These are phyloP conservation scores for Etheostoma perlongum DNA, from an alignment of 2,797 vertebrate genomes.

Conservation along the genomic window DNA sequence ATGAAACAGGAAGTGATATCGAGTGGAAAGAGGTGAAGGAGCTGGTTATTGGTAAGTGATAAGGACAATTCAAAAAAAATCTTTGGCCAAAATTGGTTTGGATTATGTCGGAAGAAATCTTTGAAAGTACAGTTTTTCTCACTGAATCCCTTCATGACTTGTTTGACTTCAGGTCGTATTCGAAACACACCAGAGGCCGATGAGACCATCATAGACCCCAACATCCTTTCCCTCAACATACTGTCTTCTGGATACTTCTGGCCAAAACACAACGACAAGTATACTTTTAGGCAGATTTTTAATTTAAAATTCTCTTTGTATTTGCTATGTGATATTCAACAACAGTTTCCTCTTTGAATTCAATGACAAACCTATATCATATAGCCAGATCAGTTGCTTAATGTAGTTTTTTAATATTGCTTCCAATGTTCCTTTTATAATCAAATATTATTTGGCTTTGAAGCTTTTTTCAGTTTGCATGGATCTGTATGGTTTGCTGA, in stretches of 20 bases:
- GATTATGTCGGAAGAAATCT: not conserved
- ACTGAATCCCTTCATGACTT: not conserved
- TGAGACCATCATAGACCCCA: conserved; percentile 97
- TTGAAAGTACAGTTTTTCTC: not conserved
- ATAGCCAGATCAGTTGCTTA: conserved; percentile 2
- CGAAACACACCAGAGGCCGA: conserved; percentile 97
- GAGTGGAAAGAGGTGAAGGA: conserved; percentile 98
- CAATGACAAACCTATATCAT: not conserved
- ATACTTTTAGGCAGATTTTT: conserved; percentile 39
- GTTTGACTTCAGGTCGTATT: conserved; percentile 89
- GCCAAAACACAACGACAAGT: conserved; percentile 97
- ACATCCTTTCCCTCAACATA: conserved; percentile 98
- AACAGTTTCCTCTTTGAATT: not conserved
- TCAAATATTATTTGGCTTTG: conserved; percentile 50
- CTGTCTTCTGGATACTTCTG: conserved; percentile 92
- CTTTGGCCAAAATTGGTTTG: not conserved
- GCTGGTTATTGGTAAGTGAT: conserved; percentile 94
- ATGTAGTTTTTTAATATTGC: not conserved
- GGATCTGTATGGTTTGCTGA: conserved; percentile 69
- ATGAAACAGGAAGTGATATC: conserved; percentile 94
- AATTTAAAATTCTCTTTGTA: not conserved
- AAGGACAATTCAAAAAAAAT: not conserved
- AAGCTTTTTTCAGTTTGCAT: conserved; percentile 84
- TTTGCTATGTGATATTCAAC: not conserved
- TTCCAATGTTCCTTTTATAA: conserved; percentile 10